Conservation (phyloP, 2,113 vertebrate genomes). For the Entelurus aequoreus region DNA sequence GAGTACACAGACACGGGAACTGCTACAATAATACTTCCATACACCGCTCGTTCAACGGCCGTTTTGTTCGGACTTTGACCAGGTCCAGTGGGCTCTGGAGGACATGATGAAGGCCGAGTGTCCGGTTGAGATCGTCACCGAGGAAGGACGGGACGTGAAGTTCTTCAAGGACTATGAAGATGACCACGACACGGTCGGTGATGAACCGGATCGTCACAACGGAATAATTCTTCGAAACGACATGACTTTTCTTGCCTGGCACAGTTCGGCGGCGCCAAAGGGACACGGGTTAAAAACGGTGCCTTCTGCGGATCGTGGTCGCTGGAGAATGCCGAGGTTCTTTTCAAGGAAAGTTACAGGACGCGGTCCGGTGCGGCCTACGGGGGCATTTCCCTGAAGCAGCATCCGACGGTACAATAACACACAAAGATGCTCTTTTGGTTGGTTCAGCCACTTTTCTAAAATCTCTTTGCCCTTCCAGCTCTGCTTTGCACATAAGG, state of each 20-base stretch:
- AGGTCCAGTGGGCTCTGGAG: constrained; percentile 74
- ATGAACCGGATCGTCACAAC: background rate
- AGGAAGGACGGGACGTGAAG: constrained; percentile 68
- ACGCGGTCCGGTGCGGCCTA: constrained; percentile 56
- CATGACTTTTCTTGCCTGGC: background rate
- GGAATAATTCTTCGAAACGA: background rate
- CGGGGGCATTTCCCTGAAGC: constrained; percentile 63
- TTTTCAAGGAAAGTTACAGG: constrained; percentile 67
- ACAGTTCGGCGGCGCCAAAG: constrained; percentile 33
- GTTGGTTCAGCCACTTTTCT: background rate
- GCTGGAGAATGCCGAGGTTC: constrained; percentile 69
- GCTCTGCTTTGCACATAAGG: constrained; percentile 83
- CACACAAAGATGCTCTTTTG: constrained; percentile 1
- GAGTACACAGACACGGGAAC: too few relatives aligned
- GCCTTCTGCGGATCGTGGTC: constrained; percentile 80
- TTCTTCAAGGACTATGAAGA: constrained; percentile 79
- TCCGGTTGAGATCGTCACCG: constrained; percentile 62
- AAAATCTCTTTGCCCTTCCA: constrained; percentile 32
- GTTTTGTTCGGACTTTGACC: constrained; percentile 10
- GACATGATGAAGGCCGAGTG: constrained; percentile 69
- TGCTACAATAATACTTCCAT: too few relatives aligned
- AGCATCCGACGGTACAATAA: constrained; percentile 74
- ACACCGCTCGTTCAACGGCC: background rate
- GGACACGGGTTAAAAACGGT: constrained; percentile 50
- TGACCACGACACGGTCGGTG: constrained; percentile 53